phyloP scores from a whole-genome alignment of 1,140 invertebrate species.

The Chrysoperla carnea region DNA sequence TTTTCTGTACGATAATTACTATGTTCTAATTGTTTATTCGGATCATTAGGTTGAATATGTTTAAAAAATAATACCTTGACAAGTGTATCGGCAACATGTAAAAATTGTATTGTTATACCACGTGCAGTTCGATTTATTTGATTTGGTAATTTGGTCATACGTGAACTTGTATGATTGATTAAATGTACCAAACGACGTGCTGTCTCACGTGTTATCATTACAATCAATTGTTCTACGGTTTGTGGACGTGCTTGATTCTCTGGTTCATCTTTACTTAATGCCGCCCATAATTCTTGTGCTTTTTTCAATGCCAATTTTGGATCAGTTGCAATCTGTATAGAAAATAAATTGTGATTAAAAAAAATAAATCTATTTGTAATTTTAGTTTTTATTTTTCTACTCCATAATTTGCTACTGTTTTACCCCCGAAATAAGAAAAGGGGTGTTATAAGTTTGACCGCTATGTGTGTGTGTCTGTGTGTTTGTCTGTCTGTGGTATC shows the following conservation, averaged over 20 bases:
- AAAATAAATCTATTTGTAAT: neutral
- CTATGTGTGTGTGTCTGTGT: too few species aligned
- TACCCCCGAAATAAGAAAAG: too few species aligned
- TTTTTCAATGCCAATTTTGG: constrained; percentile 55
- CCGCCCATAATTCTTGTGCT: constrained; percentile 46
- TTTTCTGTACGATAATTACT: too few species aligned
- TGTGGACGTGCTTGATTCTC: constrained; percentile 63
- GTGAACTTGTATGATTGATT: constrained; percentile 41
- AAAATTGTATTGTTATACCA: constrained; percentile 17
- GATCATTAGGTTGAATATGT: neutral
- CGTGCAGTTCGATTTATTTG: constrained; percentile 20
- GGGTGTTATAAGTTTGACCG: too few species aligned
- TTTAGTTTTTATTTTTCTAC: neutral
- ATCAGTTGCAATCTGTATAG: constrained; percentile 47
- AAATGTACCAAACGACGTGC: constrained; percentile 56
- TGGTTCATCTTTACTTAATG: constrained; percentile 54
- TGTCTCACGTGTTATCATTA: constrained; percentile 51
- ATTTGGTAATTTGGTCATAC: constrained; percentile 36
- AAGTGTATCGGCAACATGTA: constrained; percentile 16
- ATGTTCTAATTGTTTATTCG: too few species aligned
- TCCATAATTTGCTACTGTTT: too few species aligned
- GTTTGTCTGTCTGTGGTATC: too few species aligned
- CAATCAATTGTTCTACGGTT: constrained; percentile 55
- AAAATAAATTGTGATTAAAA: neutral
- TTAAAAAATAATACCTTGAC: constrained; percentile 2